Evolutionary conservation across 2,113 vertebrate species (phyloP).

Genomic region (Litocranius walleri): DNA sequence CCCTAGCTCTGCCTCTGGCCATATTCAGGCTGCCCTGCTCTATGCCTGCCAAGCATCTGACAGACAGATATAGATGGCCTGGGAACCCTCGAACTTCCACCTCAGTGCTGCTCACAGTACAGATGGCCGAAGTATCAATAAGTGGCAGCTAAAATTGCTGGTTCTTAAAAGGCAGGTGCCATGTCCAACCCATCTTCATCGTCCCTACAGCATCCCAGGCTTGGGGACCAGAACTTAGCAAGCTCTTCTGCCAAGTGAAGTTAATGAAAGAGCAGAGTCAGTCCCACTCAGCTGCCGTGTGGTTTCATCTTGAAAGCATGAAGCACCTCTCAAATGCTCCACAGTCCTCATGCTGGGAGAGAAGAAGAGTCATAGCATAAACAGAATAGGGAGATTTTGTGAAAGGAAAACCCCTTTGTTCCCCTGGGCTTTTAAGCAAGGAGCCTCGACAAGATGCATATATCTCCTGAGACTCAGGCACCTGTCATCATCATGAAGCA

Average conservation of each 20-base stretch:
- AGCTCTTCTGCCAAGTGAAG: not conserved
- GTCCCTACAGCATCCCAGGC: no score
- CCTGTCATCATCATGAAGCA: not conserved
- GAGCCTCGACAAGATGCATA: slow-evolving; percentile 4
- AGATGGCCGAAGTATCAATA: not conserved
- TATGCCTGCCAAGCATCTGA: not conserved
- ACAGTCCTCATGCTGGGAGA: not conserved
- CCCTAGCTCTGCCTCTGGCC: not conserved
- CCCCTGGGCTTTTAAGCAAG: slow-evolving; percentile 37
- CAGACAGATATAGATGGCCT: accelerated
- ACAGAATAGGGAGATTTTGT: slow-evolving; percentile 24
- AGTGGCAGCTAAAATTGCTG: not conserved
- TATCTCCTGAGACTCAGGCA: not conserved
- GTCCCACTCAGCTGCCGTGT: not conserved
- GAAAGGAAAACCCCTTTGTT: slow-evolving; percentile 33
- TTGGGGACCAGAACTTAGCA: not conserved
- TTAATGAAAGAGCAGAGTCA: not conserved
- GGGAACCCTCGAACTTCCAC: not conserved
- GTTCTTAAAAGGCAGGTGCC: not conserved
- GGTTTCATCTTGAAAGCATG: slow-evolving; percentile 15
- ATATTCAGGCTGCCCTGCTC: no score
- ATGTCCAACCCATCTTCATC: not conserved
- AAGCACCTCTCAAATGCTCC: not conserved
- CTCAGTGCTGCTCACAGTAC: not conserved
- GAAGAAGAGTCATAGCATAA: not conserved